Conservation (phyloP, 2,888 invertebrate genomes). For the Enchytraeus crypticus region DNA sequence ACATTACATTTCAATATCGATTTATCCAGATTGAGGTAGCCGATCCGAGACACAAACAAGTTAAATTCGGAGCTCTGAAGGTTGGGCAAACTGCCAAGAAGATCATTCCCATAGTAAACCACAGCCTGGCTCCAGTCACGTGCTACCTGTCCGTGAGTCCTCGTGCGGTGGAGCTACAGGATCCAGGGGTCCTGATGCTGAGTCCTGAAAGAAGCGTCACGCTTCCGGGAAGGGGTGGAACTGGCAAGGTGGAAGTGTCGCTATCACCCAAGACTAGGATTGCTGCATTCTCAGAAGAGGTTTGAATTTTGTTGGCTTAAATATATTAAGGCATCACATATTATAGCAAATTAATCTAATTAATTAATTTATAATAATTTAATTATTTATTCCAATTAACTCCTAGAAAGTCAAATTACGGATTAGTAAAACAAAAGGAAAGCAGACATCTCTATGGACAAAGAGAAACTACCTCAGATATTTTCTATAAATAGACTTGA, state of each 20-base stretch:
- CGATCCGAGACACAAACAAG: constrained; percentile 41
- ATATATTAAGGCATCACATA: no score
- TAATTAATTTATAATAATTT: no score
- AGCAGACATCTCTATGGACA: no score
- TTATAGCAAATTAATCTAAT: no score
- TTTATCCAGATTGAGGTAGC: constrained; percentile 44
- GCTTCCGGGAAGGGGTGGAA: constrained; percentile 39
- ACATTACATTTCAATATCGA: no score
- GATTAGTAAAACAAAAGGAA: no score
- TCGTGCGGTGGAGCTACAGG: constrained; percentile 35
- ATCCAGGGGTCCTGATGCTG: constrained; percentile 35
- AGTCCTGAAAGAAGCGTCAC: constrained; percentile 38
- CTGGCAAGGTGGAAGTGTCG: constrained; percentile 40
- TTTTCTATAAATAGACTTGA: no score
- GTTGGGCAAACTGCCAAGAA: constrained; percentile 40
- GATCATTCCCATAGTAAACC: constrained; percentile 45
- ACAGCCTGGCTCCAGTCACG: constrained; percentile 44
- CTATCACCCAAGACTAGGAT: constrained; percentile 43
- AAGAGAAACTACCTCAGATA: no score
- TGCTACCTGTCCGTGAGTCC: constrained; percentile 45
- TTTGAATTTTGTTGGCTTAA: constrained; percentile 26
- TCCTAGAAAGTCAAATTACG: no score
- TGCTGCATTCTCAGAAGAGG: constrained; percentile 47
- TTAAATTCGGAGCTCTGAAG: constrained; percentile 43
- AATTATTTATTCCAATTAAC: no score